phyloP scores from a whole-genome alignment of 2,888 invertebrate species.

The Epiblema foenella region DNA sequence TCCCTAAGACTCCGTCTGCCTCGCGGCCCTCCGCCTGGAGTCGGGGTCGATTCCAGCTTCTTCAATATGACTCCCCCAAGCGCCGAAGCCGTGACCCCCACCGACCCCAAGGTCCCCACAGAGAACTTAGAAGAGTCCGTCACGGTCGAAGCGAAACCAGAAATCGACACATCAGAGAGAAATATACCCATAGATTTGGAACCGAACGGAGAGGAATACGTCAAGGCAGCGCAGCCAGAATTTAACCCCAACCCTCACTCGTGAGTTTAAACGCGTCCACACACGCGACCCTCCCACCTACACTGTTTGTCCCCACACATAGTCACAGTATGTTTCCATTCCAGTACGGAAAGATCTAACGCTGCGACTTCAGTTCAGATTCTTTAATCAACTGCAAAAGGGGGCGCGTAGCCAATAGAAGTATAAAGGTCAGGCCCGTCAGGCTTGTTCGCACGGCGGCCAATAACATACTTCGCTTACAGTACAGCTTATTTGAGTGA shows the following conservation, averaged over 20 bases:
- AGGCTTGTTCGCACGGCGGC: slow-evolving; percentile 74
- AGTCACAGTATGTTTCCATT: slow-evolving; percentile 84
- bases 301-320: slow-evolving; percentile 50
- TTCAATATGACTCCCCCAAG: slow-evolving; percentile 81
- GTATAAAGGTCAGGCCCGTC: slow-evolving; percentile 73
- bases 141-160: slow-evolving; percentile 45
- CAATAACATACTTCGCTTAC: slow-evolving; percentile 78
- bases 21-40: slow-evolving; percentile 74
- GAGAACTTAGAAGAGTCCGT: slow-evolving; percentile 52
- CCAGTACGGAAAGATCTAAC: slow-evolving; percentile 98
- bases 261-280: slow-evolving; percentile 76
- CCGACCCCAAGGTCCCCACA: slow-evolving; percentile 50
- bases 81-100: slow-evolving; percentile 74
- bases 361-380: slow-evolving; percentile 97
- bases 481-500: slow-evolving; percentile 72
- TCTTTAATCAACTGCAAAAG: slow-evolving; percentile 97
- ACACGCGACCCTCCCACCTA: slow-evolving; percentile 60
- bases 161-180: slow-evolving; percentile 40
- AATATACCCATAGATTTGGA: slow-evolving; percentile 45
- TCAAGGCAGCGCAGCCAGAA: slow-evolving; percentile 70
- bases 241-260: slow-evolving; percentile 79
- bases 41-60: slow-evolving; percentile 70
- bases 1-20: slow-evolving; percentile 76
- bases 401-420: slow-evolving; percentile 92
- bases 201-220: slow-evolving; percentile 55